Percentiles rank a stretch among this genome's conserved stretches.
These are phyloP conservation scores for Oryzias melastigma DNA, from an alignment of 2,113 vertebrate species.

Conservation along the genomic window DNA sequence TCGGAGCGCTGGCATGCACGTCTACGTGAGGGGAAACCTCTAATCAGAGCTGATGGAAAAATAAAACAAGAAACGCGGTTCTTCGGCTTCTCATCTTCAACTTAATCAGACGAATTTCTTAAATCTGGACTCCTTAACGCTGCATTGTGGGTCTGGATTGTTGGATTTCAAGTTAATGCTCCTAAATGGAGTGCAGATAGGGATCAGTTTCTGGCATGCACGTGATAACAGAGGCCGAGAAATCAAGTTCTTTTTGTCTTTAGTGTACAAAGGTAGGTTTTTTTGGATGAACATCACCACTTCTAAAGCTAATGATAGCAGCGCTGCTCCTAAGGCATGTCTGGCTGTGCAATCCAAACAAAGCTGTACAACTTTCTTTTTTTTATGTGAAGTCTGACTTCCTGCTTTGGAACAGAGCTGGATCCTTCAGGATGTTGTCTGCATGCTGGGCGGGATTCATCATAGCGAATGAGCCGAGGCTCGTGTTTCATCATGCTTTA, in stretches of 20 bases:
- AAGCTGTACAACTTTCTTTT: conserved; percentile 52
- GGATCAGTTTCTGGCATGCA: conserved; percentile 11
- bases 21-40: conserved; percentile 13
- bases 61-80: not conserved
- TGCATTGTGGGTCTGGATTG: no score
- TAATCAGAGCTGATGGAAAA: conserved; percentile 6
- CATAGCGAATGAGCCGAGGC: conserved; percentile 45
- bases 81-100: not conserved
- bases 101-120: not conserved
- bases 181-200: not conserved
- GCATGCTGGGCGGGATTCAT: conserved; percentile 56
- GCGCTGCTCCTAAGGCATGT: conserved; percentile 37
- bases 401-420: conserved; percentile 64
- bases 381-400: conserved; percentile 54
- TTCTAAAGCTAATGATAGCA: conserved; percentile 36
- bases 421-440: conserved; percentile 69
- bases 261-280: no score
- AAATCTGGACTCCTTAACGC: no score
- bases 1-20: not conserved
- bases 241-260: not conserved
- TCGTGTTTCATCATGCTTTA: no score
- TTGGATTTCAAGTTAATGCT: not conserved
- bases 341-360: conserved; percentile 60
- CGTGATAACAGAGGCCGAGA: conserved; percentile 4
- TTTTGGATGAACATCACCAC: not conserved